Percentiles rank a stretch among this genome's conserved stretches.
phyloP scores from a whole-genome alignment of 2,797 vertebrate genomes.

The Staurois parvus region DNA sequence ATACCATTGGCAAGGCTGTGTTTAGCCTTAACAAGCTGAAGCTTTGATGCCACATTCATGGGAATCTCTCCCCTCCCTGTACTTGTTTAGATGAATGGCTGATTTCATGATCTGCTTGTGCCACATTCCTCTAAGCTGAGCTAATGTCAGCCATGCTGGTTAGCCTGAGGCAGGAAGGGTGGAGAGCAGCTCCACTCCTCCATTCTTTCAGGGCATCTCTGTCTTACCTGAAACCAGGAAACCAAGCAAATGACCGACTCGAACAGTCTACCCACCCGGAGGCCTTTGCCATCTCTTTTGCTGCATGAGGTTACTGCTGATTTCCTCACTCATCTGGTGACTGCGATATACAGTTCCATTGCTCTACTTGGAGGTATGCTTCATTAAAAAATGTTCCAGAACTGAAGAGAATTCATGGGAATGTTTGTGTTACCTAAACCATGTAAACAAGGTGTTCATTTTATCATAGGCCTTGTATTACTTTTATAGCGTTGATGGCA shows the following conservation, averaged over 20 bases:
- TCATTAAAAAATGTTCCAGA: too few species aligned
- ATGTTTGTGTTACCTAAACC: too few species aligned
- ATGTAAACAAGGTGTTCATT: too few species aligned
- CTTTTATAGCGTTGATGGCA: too few species aligned
- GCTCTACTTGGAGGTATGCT: too few species aligned
- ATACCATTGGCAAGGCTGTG: neutral
- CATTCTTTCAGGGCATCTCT: conserved; percentile 43
- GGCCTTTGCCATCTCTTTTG: too few species aligned
- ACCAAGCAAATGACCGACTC: neutral
- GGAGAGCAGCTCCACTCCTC: conserved; percentile 62
- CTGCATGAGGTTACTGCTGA: too few species aligned
- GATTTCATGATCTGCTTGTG: conserved; percentile 66
- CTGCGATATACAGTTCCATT: too few species aligned
- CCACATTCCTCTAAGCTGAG: conserved; percentile 71
- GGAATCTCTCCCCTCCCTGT: conserved; percentile 11
- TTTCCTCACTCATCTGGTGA: too few species aligned
- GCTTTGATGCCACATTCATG: conserved; percentile 44
- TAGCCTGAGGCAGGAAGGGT: conserved; percentile 32
- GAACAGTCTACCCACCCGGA: neutral
- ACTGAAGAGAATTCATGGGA: too few species aligned
- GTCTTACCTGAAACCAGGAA: neutral
- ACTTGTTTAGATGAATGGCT: conserved; percentile 64
- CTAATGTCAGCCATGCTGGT: conserved; percentile 63
- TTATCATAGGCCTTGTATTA: too few species aligned
- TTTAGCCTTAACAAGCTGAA: conserved; percentile 1